phyloP scores from a whole-genome alignment of 2,113 vertebrate genomes.

The Ictalurus furcatus region DNA sequence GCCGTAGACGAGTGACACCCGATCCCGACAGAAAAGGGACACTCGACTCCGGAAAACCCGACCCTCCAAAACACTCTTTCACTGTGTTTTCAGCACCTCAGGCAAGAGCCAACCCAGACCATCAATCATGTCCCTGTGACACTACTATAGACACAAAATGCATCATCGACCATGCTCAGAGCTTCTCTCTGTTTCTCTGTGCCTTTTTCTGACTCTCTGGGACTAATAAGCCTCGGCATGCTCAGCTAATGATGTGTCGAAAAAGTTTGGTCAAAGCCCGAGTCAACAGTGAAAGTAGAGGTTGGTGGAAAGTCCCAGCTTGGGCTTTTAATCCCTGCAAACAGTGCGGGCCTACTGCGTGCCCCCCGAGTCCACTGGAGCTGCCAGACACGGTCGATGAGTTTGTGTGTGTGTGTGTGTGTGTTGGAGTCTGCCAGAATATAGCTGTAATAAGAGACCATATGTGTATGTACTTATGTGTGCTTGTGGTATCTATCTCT shows the following conservation, averaged over 20 bases:
- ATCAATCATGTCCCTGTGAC: conserved; percentile 46
- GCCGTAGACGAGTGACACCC: conserved; percentile 65
- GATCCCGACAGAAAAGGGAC: conserved; percentile 55
- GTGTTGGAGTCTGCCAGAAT: conserved; percentile 45
- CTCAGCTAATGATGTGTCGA: conserved; percentile 52
- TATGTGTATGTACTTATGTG: conserved; percentile 54
- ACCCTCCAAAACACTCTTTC: conserved; percentile 30
- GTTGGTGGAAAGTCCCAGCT: conserved; percentile 74
- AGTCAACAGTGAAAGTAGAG: conserved; percentile 56
- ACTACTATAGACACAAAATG: conserved; percentile 35
- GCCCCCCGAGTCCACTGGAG: conserved; percentile 71
- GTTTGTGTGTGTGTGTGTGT: conserved; percentile 29
- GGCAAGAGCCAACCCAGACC: conserved; percentile 33
- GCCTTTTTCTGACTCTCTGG: conserved; percentile 34
- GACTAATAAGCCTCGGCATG: conserved; percentile 58
- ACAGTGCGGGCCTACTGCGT: conserved; percentile 64
- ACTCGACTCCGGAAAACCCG: conserved; percentile 37
- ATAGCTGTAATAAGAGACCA: conserved; percentile 51
- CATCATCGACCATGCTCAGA: conserved; percentile 39
- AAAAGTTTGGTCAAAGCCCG: conserved; percentile 58
- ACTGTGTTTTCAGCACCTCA: conserved; percentile 33
- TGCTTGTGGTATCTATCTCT: conserved; percentile 16
- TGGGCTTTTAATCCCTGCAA: conserved; percentile 62
- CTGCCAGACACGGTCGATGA: conserved; percentile 53
- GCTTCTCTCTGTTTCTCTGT: conserved; percentile 32